phyloP scores from a whole-genome alignment of 2,888 invertebrate species.

The Caenorhabditis zanzibari region DNA sequence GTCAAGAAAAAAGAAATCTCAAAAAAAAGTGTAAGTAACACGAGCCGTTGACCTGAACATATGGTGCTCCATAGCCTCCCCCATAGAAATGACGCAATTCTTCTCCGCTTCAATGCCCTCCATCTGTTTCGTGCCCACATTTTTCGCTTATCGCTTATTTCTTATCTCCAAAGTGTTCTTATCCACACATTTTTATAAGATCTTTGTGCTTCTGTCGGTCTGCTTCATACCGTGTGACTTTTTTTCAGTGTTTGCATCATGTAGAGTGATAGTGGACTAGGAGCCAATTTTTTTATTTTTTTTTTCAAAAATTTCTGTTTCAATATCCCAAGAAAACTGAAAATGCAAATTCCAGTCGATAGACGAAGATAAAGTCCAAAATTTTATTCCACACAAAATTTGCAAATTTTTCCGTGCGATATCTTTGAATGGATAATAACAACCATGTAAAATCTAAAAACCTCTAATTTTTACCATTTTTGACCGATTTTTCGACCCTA shows the following conservation, averaged over 20 bases:
- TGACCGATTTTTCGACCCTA: not conserved
- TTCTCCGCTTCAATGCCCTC: conserved; percentile 11
- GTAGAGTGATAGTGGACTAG: too few relatives aligned
- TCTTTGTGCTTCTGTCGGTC: not conserved
- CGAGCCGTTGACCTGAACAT: conserved; percentile 58
- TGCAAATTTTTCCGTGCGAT: too few relatives aligned
- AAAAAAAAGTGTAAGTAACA: conserved; percentile 52
- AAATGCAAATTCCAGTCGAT: too few relatives aligned
- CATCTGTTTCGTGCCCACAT: conserved; percentile 6
- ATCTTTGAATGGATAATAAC: too few relatives aligned
- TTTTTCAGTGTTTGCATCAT: conserved; percentile 25
- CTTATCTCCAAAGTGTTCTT: conserved; percentile 53
- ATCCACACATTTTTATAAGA: conserved; percentile 2
- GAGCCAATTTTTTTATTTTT: too few relatives aligned
- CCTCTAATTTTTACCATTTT: too few relatives aligned
- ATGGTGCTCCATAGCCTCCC: conserved; percentile 8
- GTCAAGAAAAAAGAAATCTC: not conserved
- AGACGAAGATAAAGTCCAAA: too few relatives aligned
- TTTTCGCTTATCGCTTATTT: conserved; percentile 10
- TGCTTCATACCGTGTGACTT: conserved; percentile 38
- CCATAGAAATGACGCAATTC: conserved; percentile 56
- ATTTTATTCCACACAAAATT: too few relatives aligned
- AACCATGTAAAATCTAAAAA: too few relatives aligned
- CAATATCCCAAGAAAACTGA: too few relatives aligned
- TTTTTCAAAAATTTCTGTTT: too few relatives aligned